Conservation (phyloP, 2,888 invertebrate genomes). For the Micoletzkya japonica region DNA sequence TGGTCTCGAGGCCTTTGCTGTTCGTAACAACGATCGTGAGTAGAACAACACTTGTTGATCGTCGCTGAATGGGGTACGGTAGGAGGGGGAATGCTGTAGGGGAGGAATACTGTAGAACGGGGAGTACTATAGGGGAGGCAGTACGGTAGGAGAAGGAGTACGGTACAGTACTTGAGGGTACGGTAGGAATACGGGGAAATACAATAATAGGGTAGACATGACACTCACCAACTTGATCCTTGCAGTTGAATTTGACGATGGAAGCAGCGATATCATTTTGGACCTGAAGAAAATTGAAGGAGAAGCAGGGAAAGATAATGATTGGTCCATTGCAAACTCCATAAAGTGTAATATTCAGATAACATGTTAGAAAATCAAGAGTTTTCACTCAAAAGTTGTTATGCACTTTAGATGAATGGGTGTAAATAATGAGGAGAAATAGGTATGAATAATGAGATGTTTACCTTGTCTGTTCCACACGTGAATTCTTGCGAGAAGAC, state of each 20-base stretch:
- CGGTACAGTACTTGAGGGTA: too few species aligned
- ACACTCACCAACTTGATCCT: constrained; percentile 24
- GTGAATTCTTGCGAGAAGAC: constrained; percentile 17
- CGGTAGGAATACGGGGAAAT: not conserved
- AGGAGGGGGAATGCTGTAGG: not conserved
- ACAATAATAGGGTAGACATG: not conserved
- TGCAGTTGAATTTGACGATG: constrained; percentile 27
- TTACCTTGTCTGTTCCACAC: constrained; percentile 21
- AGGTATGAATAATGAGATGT: too few species aligned
- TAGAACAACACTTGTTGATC: constrained; percentile 22
- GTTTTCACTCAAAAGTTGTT: too few species aligned
- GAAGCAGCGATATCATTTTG: constrained; percentile 16
- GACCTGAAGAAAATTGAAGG: too few species aligned
- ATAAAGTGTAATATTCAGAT: too few species aligned
- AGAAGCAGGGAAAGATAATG: too few species aligned
- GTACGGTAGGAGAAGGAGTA: not conserved
- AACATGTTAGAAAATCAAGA: too few species aligned
- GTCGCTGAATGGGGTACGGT: not conserved
- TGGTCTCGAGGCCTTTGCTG: constrained; percentile 10
- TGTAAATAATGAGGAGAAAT: too few species aligned
- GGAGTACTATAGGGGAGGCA: not conserved
- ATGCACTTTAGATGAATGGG: too few species aligned
- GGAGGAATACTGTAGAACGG: not conserved
- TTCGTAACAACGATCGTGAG: constrained; percentile 25
- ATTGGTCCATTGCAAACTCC: too few species aligned